Conservation (phyloP, 2,888 invertebrate genomes). For the Sturmia bella region DNA sequence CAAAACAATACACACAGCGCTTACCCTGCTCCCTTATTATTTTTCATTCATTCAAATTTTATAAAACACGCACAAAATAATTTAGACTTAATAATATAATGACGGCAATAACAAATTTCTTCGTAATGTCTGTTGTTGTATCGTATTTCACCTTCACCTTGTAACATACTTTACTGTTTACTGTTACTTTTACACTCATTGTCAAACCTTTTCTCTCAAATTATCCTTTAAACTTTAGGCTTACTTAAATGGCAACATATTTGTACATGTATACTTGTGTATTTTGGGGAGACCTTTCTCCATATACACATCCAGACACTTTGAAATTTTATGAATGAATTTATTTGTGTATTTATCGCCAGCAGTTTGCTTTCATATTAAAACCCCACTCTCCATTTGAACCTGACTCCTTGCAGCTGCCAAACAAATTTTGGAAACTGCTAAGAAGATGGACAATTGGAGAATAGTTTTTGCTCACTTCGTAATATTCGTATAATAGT, state of each 20-base stretch:
- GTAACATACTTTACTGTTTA: conserved; percentile 56
- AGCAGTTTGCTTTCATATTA: conserved; percentile 26
- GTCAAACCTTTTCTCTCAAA: background rate
- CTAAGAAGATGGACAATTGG: too few species aligned
- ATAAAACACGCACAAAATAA: conserved; percentile 41
- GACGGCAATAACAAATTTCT: conserved; percentile 37
- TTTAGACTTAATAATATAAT: conserved; percentile 46
- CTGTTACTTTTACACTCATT: conserved; percentile 25
- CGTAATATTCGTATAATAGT: too few species aligned
- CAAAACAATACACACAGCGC: background rate
- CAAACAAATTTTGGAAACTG: too few species aligned
- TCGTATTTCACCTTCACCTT: conserved; percentile 65
- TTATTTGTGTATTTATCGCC: conserved; percentile 42
- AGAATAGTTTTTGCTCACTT: too few species aligned
- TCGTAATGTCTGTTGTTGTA: conserved; percentile 9
- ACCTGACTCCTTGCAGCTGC: too few species aligned
- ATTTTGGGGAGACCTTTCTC: too few species aligned
- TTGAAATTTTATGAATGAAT: conserved; percentile 65
- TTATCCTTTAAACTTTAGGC: background rate
- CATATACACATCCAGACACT: conserved; percentile 18
- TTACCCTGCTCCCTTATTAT: background rate
- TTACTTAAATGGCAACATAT: conserved; percentile 2
- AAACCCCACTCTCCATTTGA: too few species aligned
- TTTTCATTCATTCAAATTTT: background rate
- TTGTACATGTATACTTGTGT: too few species aligned